These are phyloP conservation scores for Gymnoscopelus braueri DNA, from an alignment of 2,797 vertebrate species.

Conservation along the genomic window DNA sequence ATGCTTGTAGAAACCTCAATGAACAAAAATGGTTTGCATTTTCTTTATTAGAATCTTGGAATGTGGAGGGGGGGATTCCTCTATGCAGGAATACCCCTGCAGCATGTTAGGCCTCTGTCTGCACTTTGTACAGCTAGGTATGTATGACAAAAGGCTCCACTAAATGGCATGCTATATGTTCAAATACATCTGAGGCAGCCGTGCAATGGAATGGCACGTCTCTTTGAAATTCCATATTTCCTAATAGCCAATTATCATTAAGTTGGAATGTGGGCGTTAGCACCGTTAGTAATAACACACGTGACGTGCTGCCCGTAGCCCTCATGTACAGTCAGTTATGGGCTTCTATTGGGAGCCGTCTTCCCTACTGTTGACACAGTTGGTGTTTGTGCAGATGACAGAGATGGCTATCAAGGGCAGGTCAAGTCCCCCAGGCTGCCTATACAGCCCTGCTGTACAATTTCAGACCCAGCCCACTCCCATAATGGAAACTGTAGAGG, in stretches of 20 bases:
- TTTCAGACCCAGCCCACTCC: slow-evolving; percentile 4
- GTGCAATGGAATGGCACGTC: slow-evolving; percentile 5
- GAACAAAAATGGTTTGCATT: no score
- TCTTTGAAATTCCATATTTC: slow-evolving; percentile 27
- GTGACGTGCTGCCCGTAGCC: slow-evolving; percentile 50
- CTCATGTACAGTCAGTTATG: slow-evolving; percentile 6
- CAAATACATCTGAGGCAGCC: no score
- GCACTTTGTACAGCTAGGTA: no score
- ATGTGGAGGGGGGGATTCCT: no score
- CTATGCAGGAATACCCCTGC: no score
- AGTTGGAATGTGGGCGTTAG: slow-evolving; percentile 51
- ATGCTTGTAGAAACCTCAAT: no score
- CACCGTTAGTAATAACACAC: slow-evolving; percentile 52
- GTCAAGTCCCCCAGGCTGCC: slow-evolving; percentile 33
- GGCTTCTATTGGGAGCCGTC: slow-evolving; percentile 14
- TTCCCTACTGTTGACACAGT: slow-evolving; percentile 73
- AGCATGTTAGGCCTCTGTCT: no score
- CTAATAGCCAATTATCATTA: slow-evolving; percentile 36
- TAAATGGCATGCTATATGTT: no score
- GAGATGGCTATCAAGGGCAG: slow-evolving; percentile 53
- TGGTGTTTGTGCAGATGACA: slow-evolving; percentile 70
- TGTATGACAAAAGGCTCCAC: no score
- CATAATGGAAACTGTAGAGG: slow-evolving; percentile 39
- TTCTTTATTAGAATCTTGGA: no score
- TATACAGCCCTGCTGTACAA: slow-evolving; percentile 1